phyloP scores from a whole-genome alignment of 2,797 vertebrate genomes.

The Lutjanus campechanus region DNA sequence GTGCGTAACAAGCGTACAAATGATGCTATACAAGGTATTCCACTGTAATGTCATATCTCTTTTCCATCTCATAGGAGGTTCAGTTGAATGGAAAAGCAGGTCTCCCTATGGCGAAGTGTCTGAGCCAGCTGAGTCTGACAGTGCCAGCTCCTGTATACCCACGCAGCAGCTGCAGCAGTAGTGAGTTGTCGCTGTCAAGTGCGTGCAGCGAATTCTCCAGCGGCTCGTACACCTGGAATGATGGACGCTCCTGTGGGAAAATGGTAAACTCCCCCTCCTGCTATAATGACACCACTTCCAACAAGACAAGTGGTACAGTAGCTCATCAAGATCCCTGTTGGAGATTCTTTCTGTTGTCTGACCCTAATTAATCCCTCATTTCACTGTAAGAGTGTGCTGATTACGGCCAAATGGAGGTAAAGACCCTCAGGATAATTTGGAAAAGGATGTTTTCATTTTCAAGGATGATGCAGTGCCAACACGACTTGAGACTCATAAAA shows the following conservation, averaged over 20 bases:
- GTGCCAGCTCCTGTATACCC: constrained; percentile 83
- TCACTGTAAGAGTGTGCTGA: neutral
- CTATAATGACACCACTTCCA: neutral
- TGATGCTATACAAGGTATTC: neutral
- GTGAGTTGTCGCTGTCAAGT: constrained; percentile 93
- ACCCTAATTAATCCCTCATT: constrained; percentile 40
- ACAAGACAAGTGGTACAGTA: constrained; percentile 12
- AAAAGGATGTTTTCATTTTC: neutral
- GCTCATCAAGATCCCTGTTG: constrained; percentile 14
- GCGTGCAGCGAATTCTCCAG: constrained; percentile 96
- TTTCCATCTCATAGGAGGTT: constrained; percentile 82
- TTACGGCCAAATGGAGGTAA: constrained; percentile 1
- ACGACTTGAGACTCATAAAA: neutral
- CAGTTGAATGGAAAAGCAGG: constrained; percentile 87
- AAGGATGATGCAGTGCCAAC: neutral
- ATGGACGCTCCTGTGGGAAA: constrained; percentile 88
- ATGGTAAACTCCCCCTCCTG: constrained; percentile 78
- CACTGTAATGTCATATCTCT: neutral
- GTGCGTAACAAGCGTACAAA: neutral
- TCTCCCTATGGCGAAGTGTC: constrained; percentile 85
- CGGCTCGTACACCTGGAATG: constrained; percentile 92
- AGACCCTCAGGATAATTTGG: neutral
- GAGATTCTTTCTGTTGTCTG: constrained; percentile 11
- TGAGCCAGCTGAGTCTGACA: constrained; percentile 87
- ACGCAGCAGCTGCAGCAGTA: constrained; percentile 93